Conservation (phyloP, 2,113 vertebrate species). For the Tychaedon coryphoeus region DNA sequence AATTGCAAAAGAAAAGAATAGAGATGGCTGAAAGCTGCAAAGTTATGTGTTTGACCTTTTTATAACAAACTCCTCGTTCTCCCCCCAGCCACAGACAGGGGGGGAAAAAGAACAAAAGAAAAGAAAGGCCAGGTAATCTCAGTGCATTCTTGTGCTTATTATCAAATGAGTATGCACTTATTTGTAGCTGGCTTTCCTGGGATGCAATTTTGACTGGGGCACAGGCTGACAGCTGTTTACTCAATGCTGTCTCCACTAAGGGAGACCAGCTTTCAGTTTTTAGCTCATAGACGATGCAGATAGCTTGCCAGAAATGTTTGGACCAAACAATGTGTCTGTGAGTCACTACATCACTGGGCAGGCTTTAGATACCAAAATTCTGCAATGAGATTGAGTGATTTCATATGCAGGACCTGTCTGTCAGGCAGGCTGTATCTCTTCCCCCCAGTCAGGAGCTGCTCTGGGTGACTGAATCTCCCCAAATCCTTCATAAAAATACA, state of each 20-base stretch:
- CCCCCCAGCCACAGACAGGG: not conserved
- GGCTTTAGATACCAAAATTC: not conserved
- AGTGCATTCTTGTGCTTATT: conserved; percentile 8
- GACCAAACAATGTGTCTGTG: not conserved
- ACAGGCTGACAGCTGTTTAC: conserved; percentile 2
- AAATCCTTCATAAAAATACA: not conserved
- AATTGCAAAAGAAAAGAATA: conserved; percentile 69
- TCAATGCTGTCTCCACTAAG: not conserved
- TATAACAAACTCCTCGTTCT: conserved; percentile 32
- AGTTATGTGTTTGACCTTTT: conserved; percentile 68
- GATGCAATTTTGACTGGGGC: not conserved
- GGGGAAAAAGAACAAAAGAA: not conserved
- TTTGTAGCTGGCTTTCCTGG: not conserved
- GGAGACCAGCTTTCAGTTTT: not conserved
- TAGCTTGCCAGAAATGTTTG: not conserved
- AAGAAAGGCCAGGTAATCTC: conserved; percentile 29
- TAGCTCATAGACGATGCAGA: not conserved
- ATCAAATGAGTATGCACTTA: conserved; percentile 40
- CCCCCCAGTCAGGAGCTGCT: not conserved
- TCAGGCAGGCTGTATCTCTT: not conserved
- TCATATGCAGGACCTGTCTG: not conserved
- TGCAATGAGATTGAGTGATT: not conserved
- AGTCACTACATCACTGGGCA: not conserved
- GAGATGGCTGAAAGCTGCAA: conserved; percentile 64
- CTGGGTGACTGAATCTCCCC: not conserved